Base-by-base conservation (phyloP, 2,888 invertebrate genomes). In the Drosophila emarginata region DNA sequence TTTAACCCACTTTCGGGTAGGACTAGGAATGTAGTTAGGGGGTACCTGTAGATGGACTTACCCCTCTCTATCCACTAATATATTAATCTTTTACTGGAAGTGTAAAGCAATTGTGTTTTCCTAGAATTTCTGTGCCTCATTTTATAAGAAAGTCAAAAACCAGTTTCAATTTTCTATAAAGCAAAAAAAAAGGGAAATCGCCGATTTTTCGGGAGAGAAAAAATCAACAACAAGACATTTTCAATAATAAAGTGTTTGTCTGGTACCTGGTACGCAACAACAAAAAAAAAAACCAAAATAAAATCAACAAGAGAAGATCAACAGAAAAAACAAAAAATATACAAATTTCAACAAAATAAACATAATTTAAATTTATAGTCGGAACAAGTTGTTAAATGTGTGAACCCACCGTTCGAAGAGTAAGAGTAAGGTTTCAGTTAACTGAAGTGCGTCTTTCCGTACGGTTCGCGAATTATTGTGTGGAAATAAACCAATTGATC, bases 351-450 rank as follows among this genome's bases (percentile, higher is more conserved):
- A 28, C 21, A 4, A 54, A 32, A 28, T 21, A 50, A 28, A 36
- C 60, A 51, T 51, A 15, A 52, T 52, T 11, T 14, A 52, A 15
- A 52, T 52, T 11, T 39, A 52, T 26, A 12, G 11, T 37, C 32
- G 21, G 18, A 61, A 61, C 26, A 61, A 26, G 61, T 54, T 54
- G 54, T 54, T 32, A 54, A 54, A 54, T 32, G 54, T 54, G 54
- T 54, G 54, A 54, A 15, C 54, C 11, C 11, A 18, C 18, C n/a
- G 18, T 15, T 12, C 18, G 11, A 54, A 18, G 18, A 54, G 36
- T 36, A 18, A 18, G 36, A 32, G 12, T 15, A 18, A 53, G 15
- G 5, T 14, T 9, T 18, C 15, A 54, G 18, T 54, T 2, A 36
- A 18, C 6, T 36, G 21, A 45, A 45, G 45, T 45, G 45, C 18